Evolutionary conservation across 2,888 invertebrate genomes (phyloP), one percentile per base, ranked within the genome.

Genomic region (Drosophila kanekoi): DNA sequence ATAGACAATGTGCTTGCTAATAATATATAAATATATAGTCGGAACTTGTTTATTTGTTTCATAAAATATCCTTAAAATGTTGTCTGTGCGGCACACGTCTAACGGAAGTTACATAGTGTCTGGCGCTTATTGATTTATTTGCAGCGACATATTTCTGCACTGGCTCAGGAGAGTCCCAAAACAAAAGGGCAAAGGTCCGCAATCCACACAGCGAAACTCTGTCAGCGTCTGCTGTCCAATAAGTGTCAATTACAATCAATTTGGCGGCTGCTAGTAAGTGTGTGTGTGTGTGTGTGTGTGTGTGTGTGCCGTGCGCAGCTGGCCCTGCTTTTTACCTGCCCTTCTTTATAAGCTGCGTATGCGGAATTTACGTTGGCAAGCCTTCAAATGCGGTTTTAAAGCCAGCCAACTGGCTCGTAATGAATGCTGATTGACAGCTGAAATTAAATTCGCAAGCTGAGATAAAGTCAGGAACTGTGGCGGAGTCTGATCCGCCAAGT

Each of bases 181-280:
- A 35, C 33, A 14, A 38, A 37, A 51, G 60, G 65, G 53, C 66
- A 61, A 67, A 64, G 65, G 61, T 62, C 28, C 64, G 44, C 48
- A 40, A 62, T 71, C 54, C 57, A 43, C 49, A 32, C 60, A 68
- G 51, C 51, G 56, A 63, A 70, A 58, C 63, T 81, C 67, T 60
- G 76, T 67, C 71, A 77, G 75, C 62, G 68, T 81, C 82, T 77
- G 81, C 89, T 90, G 89, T 90, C 84, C 86, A 90, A 90, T 91
- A 90, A 90, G 84, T 90, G 90, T 90, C 90, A 90, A 90, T 90
- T 90, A 90, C 83, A 84, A 79, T 85, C 84, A 89, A 89, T 87
- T 89, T 90, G 75, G 79, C 52, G 60, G 61, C 61, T 58, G 66
- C 64, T 65, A 75, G 62, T 67, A 58, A 72, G 64, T 68, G 66